phyloP scores from a whole-genome alignment of 2,113 vertebrate species.

The Nesogale talazaci region DNA sequence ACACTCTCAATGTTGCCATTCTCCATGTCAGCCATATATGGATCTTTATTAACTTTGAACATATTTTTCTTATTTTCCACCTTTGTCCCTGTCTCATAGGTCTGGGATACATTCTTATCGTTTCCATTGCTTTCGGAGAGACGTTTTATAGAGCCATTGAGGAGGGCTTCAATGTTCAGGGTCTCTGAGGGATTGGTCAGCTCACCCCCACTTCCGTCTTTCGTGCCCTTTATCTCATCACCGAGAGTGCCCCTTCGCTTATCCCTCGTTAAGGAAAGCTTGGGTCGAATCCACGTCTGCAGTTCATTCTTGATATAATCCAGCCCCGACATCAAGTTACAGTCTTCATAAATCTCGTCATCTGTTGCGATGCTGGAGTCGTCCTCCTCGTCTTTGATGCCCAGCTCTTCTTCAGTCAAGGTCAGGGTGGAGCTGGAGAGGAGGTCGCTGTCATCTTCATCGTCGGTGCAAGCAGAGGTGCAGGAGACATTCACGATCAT shows the following conservation, averaged over 20 bases:
- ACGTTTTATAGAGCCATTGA: conserved; percentile 87
- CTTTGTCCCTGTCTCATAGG: conserved; percentile 75
- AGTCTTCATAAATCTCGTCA: conserved; percentile 93
- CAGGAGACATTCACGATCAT: conserved; percentile 99
- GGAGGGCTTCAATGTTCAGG: conserved; percentile 85
- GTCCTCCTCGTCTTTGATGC: conserved; percentile 92
- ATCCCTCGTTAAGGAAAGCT: conserved; percentile 87
- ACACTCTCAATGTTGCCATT: conserved; percentile 94
- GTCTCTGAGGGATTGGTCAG: conserved; percentile 81
- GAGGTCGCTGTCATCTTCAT: conserved; percentile 98
- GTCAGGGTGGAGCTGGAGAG: conserved; percentile 98
- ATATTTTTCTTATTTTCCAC: conserved; percentile 77
- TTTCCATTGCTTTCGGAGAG: conserved; percentile 88
- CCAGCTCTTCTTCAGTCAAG: conserved; percentile 96
- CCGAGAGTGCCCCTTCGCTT: conserved; percentile 89
- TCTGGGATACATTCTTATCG: conserved; percentile 81
- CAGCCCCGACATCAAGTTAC: conserved; percentile 90
- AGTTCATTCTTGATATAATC: conserved; percentile 96
- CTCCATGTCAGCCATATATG: conserved; percentile 95
- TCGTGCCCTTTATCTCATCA: conserved; percentile 90
- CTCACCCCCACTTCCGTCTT: conserved; percentile 82
- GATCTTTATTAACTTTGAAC: conserved; percentile 85
- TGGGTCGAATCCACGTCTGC: conserved; percentile 93
- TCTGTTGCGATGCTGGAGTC: conserved; percentile 93
- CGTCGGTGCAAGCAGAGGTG: conserved; percentile 96